Conservation (phyloP, 2,888 invertebrate genomes). For the Lissocephala sabroskyi region DNA sequence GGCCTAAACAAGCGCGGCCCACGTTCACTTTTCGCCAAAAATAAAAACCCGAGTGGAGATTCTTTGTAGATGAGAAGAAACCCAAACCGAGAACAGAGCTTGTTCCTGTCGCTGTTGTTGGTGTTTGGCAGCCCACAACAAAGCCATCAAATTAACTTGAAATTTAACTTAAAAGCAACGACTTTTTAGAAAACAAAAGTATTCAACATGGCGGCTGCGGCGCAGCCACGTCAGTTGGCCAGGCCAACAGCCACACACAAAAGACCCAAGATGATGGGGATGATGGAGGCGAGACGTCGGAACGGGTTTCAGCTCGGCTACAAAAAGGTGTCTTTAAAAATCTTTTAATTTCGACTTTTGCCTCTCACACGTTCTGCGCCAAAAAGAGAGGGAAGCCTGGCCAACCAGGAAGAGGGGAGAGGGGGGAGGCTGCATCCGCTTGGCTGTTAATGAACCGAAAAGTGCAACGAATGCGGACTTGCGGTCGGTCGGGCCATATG, state of each 20-base stretch:
- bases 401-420: background rate
- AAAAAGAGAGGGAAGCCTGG: constrained; percentile 29
- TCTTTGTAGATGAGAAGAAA: too few relatives aligned
- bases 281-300: constrained; percentile 37
- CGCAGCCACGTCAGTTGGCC: too few relatives aligned
- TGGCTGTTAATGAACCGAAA: constrained; percentile 72
- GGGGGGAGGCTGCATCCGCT: constrained; percentile 48
- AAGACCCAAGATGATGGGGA: constrained; percentile 9
- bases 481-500: constrained; percentile 6
- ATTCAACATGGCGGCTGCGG: constrained; percentile 69
- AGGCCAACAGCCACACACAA: constrained; percentile 39
- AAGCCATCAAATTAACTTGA: constrained; percentile 39
- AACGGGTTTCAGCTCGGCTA: constrained; percentile 66
- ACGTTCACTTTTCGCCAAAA: too few relatives aligned
- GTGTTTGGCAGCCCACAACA: constrained; percentile 3
- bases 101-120: too few relatives aligned
- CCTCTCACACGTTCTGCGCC: too few relatives aligned
- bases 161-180: constrained; percentile 25
- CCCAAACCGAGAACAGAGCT: too few relatives aligned
- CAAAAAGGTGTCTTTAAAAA: constrained; percentile 64
- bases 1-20: too few relatives aligned
- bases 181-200: constrained; percentile 56
- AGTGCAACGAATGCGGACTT: constrained; percentile 65
- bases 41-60: too few relatives aligned
- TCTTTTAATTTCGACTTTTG: constrained; percentile 67